These are phyloP conservation scores for Puffinus mauretanicus DNA, from an alignment of 2,113 vertebrate species.

Conservation along the genomic window DNA sequence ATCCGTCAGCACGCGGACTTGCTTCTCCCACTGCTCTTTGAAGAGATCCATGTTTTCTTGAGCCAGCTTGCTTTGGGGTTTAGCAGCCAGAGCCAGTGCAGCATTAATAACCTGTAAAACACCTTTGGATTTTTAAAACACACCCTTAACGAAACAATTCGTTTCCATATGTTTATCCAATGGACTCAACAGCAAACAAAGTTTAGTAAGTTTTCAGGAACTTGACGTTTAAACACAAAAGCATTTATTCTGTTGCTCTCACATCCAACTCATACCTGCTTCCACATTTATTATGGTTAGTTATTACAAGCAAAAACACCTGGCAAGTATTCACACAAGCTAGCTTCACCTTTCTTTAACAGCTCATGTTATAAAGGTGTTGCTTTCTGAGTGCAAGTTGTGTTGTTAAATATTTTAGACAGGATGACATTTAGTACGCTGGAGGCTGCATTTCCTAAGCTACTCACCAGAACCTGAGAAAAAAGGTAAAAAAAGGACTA, in stretches of 20 bases:
- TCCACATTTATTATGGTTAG: background rate
- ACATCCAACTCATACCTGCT: background rate
- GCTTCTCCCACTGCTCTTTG: slow-evolving; percentile 98
- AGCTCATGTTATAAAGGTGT: background rate
- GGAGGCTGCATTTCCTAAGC: background rate
- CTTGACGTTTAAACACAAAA: background rate
- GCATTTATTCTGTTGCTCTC: background rate
- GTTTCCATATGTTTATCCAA: background rate
- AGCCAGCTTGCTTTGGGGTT: slow-evolving; percentile 97
- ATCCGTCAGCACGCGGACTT: slow-evolving; percentile 94
- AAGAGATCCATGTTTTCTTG: slow-evolving; percentile 99
- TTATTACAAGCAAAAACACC: background rate
- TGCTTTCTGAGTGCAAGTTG: background rate
- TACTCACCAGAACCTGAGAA: background rate
- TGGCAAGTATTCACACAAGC: background rate
- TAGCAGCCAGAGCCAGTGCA: slow-evolving; percentile 94
- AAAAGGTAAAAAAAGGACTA: slow-evolving; percentile 8
- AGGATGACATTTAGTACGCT: background rate
- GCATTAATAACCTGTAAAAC: slow-evolving; percentile 96
- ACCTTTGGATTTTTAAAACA: slow-evolving; percentile 11
- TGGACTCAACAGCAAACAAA: background rate
- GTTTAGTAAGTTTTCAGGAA: background rate
- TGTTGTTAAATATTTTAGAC: slow-evolving; percentile 11
- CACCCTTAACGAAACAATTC: background rate
- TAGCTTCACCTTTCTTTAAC: slow-evolving; percentile 3